Evolutionary conservation across 2,888 invertebrate species (phyloP).

Genomic region (Phengaris arion): DNA sequence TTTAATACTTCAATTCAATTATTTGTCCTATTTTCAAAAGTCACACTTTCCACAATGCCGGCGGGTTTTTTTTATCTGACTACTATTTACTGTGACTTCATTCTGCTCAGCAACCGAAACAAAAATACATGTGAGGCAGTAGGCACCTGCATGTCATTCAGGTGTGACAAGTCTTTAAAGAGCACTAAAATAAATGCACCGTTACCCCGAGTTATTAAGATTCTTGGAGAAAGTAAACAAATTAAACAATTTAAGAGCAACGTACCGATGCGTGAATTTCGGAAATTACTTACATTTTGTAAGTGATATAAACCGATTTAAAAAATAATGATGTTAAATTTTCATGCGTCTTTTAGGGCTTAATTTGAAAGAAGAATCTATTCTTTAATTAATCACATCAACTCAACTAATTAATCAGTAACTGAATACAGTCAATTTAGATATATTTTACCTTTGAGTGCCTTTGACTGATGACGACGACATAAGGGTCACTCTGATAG

Average conservation of each 20-base stretch:
- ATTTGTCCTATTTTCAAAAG: background rate
- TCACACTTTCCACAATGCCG: background rate
- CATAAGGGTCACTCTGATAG: no score
- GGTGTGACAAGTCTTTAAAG: constrained; percentile 16
- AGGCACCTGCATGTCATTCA: background rate
- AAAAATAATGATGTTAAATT: background rate
- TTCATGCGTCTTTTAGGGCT: background rate
- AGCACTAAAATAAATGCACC: constrained; percentile 19
- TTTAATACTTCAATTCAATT: no score
- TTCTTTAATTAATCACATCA: background rate
- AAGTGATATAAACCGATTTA: background rate
- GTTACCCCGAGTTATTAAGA: background rate
- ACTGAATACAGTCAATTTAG: background rate
- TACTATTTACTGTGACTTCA: background rate
- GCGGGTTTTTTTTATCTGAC: background rate
- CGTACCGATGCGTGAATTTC: background rate
- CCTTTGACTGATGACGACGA: no score
- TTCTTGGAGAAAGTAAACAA: constrained; percentile 16
- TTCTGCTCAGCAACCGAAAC: background rate
- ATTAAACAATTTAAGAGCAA: constrained; percentile 10
- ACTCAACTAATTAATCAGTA: background rate
- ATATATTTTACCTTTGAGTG: no score
- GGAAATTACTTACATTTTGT: background rate
- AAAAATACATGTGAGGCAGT: background rate
- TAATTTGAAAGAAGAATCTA: background rate